phyloP scores from a whole-genome alignment of 2,113 vertebrate species.

The Kryptolebias marmoratus region DNA sequence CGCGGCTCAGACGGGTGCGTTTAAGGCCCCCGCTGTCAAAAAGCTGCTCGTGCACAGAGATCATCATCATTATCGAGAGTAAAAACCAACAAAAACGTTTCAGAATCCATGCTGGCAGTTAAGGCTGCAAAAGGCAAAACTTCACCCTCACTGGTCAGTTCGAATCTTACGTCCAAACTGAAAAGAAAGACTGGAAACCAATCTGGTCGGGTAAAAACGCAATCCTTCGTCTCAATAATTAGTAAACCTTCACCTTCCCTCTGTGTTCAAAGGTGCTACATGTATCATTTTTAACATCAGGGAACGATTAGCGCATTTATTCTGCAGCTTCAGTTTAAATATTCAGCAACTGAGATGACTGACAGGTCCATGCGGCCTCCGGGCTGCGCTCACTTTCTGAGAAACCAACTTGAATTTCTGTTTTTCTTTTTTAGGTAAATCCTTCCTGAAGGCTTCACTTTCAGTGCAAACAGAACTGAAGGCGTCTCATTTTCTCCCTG shows the following conservation, averaged over 20 bases:
- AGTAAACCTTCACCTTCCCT: neutral
- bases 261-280: constrained; percentile 24
- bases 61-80: neutral
- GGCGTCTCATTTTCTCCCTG: constrained; percentile 1
- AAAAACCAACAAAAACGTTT: neutral
- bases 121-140: constrained; percentile 20
- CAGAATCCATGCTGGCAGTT: constrained; percentile 16
- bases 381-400: constrained; percentile 3
- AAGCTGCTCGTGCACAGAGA: constrained; percentile 19
- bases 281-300: constrained; percentile 29
- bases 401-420: no score
- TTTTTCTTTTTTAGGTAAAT: constrained; percentile 14
- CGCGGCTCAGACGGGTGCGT: constrained; percentile 19
- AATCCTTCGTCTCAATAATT: neutral
- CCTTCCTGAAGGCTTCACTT: constrained; percentile 20
- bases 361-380: constrained; percentile 30
- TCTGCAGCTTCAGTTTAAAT: neutral
- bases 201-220: neutral
- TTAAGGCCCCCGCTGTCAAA: neutral
- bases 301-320: constrained; percentile 26
- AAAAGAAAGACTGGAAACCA: neutral
- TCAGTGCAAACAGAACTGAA: constrained; percentile 6
- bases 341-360: constrained; percentile 45
- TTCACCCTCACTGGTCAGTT: neutral
- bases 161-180: neutral